Evolutionary conservation across 1,140 invertebrate genomes (phyloP), one percentile per base, ranked within the genome.

Genomic region (Polyergus mexicanus): DNA sequence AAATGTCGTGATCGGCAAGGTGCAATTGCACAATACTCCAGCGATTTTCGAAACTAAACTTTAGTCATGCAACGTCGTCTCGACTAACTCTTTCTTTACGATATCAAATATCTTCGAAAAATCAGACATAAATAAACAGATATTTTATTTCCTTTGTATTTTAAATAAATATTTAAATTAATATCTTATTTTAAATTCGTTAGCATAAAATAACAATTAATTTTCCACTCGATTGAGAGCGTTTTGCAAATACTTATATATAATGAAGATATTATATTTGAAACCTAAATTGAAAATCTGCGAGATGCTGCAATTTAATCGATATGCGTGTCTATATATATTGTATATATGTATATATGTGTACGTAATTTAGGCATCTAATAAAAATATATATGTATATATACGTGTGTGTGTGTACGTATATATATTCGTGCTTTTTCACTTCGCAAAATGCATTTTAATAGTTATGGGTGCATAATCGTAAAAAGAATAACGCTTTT

Each of bases 1-100:
- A 83, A 83, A 83, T 19, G 25, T 83, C 78, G n/a, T 41, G 78
- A 83, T 83, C 25, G 78, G 25, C n/a, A 60, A 22, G 28, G 25
- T 83, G 38, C 51, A 71, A 81, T 71, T 71, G 65, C 28, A 72
- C 68, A 72, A 83, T 83, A 72, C 66, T 13, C 78, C 10, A 60
- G 66, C 78, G 54, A 47, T n/a, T 62, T 62, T 25, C 68, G 72
- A 83, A 74, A 62, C 60, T 38, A 83, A 83, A 74, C 38, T 83
- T 83, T 83, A 72, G 54, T 58, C 54, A 72, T 74, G 56, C 38
- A 47, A 44, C 5, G 4, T 72, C 66, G 38, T 83, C 32, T 44
- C 66, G 11, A 74, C 38, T 35, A 72, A 62, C 25, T 60, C 25
- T 60, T 83, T 38, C 28, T 32, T 13, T 16, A 54, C 56, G 41